Evolutionary conservation across 2,113 vertebrate species (phyloP), one percentile per base, ranked within the genome.

Genomic region (Copsychus sechellarum): DNA sequence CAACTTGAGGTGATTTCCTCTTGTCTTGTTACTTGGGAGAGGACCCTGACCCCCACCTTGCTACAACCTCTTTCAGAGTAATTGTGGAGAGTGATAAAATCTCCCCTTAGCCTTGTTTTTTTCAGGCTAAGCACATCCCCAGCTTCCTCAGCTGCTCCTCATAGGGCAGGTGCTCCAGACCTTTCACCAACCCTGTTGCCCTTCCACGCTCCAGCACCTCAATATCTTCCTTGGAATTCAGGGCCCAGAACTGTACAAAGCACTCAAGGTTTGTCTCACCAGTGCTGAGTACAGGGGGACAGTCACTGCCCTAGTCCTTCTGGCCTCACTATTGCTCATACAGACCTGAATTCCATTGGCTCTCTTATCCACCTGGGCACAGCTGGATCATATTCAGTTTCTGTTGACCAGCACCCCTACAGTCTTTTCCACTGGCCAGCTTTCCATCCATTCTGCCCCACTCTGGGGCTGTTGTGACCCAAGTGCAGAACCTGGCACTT

Each of bases 371-470:
- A 18, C 56, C 36, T 81, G 36, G 10, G 20, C 54, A 29, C 31
- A 29, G 0, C 4, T 62, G 33, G 14, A 8, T 76, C 33, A 22
- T 13, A 11, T 62, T 43, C 69, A 56, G 14, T 3, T 0, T 1
- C 26, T 67, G 3, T 13, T 3, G 5, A 4, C 36, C 34, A 56
- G 40, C 23, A 57, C 20, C 9, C 8, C 9, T 8, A 12, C 6
- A 19, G 26, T 15, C 15, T 54, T 61, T 61, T 42, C 67, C 13
- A 3, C 23, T 24, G 7, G 5, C 25, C 31, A 36, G 5, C 22
- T 73, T 74, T 33, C 47, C 47, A 74, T 19, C 2, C 47, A 11
- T 18, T 53, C n/a, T 54, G 11, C 2, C 14, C 11, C 8, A 25
- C 40, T 34, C 3, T 26, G 40, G 21, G 10, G n/a, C 25, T 67